A percentile compares a stretch with the other conserved stretches of the same genome.
These are phyloP conservation scores for Drosophila ercepeae DNA, from an alignment of 1,140 invertebrate species.

Conservation along the genomic window DNA sequence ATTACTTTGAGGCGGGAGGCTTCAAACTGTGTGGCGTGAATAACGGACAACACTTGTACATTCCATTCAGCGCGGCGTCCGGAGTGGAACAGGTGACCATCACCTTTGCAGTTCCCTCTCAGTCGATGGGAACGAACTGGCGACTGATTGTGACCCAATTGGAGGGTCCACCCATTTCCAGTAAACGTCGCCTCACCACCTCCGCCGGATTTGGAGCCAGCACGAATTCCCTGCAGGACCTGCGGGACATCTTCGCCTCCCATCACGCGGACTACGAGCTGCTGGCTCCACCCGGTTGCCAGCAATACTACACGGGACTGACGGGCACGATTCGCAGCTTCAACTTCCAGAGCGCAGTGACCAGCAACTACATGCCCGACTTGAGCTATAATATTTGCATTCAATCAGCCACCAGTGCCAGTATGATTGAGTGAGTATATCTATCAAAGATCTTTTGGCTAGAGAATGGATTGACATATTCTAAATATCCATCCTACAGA, in stretches of 20 bases:
- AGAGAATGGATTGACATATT: neutral
- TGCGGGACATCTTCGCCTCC: slow-evolving; percentile 67
- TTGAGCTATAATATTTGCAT: slow-evolving; percentile 85
- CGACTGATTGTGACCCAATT: slow-evolving; percentile 87
- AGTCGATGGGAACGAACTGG: slow-evolving; percentile 84
- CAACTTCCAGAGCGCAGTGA: slow-evolving; percentile 85
- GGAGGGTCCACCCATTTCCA: slow-evolving; percentile 83
- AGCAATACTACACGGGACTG: slow-evolving; percentile 87
- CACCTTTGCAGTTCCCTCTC: slow-evolving; percentile 51
- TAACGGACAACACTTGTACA: slow-evolving; percentile 88
- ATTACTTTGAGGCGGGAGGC: slow-evolving; percentile 85
- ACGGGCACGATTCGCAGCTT: slow-evolving; percentile 86
- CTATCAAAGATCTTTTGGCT: neutral
- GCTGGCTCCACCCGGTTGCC: slow-evolving; percentile 86
- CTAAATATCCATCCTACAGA: slow-evolving; percentile 23
- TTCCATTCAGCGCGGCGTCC: slow-evolving; percentile 71
- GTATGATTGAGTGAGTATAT: slow-evolving; percentile 68
- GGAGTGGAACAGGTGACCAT: slow-evolving; percentile 63
- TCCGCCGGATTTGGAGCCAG: slow-evolving; percentile 18
- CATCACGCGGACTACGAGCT: slow-evolving; percentile 77
- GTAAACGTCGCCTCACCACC: slow-evolving; percentile 29
- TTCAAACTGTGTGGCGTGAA: slow-evolving; percentile 89
- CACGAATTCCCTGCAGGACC: slow-evolving; percentile 67
- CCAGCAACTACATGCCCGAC: slow-evolving; percentile 58
- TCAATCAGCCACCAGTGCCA: slow-evolving; percentile 52